Evolutionary conservation across 2,888 invertebrate genomes (phyloP).

Genomic region (Parapristionchus giblindavisi): DNA sequence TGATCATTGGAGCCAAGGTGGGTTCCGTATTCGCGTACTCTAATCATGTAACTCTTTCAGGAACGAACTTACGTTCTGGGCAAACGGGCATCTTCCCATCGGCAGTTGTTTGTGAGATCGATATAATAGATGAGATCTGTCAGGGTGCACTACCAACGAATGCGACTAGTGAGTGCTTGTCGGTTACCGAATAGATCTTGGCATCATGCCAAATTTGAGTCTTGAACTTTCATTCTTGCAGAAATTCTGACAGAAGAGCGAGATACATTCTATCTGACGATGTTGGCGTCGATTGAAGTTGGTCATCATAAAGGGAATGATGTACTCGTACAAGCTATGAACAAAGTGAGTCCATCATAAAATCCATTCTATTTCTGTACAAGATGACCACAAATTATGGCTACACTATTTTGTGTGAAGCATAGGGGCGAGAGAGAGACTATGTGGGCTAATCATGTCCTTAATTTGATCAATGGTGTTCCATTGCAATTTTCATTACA

Average conservation of each 20-base stretch:
- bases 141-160: conserved; percentile 73
- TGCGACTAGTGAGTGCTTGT: conserved; percentile 48
- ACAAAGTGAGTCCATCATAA: conserved; percentile 60
- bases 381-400: no score
- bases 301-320: conserved; percentile 95
- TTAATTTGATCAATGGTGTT: no score
- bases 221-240: conserved; percentile 39
- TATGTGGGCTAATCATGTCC: no score
- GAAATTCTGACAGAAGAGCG: conserved; percentile 55
- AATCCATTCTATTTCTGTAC: no score
- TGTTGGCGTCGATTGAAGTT: conserved; percentile 95
- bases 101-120: conserved; percentile 94
- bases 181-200: no score
- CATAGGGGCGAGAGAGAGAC: no score
- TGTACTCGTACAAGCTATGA: conserved; percentile 76
- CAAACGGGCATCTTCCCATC: conserved; percentile 94
- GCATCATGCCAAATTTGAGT: no score
- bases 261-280: conserved; percentile 78
- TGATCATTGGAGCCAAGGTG: conserved; percentile 97
- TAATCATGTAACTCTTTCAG: conserved; percentile 72
- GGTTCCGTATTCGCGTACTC: conserved; percentile 29
- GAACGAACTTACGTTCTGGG: conserved; percentile 91
- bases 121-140: conserved; percentile 85
- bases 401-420: no score
- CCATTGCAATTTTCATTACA: no score